These are phyloP conservation scores for Sylvicapra grimmia DNA, from an alignment of 2,113 vertebrate genomes.

Conservation along the genomic window DNA sequence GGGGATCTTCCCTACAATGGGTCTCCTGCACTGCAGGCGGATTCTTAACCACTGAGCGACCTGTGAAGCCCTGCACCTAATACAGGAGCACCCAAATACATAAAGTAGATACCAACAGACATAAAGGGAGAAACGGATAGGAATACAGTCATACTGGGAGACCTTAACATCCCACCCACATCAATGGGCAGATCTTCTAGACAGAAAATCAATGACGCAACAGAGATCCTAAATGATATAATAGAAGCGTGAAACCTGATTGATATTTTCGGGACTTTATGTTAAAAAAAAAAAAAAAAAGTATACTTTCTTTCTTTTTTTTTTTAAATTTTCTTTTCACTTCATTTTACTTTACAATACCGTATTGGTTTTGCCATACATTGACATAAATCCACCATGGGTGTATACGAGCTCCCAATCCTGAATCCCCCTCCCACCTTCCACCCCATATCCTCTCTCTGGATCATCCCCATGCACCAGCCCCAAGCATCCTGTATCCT, in stretches of 20 bases:
- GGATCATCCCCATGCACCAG: too few relatives aligned
- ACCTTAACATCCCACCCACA: background rate
- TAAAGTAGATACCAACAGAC: background rate
- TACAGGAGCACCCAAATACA: background rate
- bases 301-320: background rate
- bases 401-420: too few relatives aligned
- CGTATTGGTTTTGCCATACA: too few relatives aligned
- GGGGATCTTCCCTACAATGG: background rate
- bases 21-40: background rate
- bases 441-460: too few relatives aligned
- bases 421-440: too few relatives aligned
- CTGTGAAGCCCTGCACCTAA: background rate
- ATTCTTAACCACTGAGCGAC: background rate
- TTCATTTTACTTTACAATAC: too few relatives aligned
- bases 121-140: background rate
- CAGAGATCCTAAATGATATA: background rate
- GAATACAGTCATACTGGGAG: background rate
- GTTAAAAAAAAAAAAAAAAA: too few relatives aligned
- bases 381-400: too few relatives aligned
- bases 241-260: background rate
- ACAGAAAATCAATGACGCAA: background rate
- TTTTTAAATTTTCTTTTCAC: too few relatives aligned
- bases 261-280: too few relatives aligned
- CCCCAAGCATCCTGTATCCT: too few relatives aligned
- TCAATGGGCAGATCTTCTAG: background rate